These are phyloP conservation scores for Parauchenoglanis punctatus DNA, from an alignment of 2,797 vertebrate species.

Conservation along the genomic window DNA sequence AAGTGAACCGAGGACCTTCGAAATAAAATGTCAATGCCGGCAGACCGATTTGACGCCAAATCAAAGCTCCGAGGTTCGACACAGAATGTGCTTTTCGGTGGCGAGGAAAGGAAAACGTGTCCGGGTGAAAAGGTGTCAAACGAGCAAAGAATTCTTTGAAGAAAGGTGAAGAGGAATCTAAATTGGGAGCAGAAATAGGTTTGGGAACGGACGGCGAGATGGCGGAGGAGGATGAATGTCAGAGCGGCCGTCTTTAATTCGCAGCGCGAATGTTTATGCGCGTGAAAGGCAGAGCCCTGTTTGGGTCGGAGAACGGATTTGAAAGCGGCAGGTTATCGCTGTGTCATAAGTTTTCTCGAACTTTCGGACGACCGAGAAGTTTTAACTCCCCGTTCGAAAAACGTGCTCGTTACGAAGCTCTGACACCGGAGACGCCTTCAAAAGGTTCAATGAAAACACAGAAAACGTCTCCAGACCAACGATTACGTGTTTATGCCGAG, in stretches of 20 bases:
- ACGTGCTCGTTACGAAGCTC: background rate
- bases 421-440: background rate
- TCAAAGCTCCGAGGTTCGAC: conserved; percentile 68
- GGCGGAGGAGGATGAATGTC: conserved; percentile 59
- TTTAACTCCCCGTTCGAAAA: background rate
- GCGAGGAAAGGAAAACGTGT: conserved; percentile 59
- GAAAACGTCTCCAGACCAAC: background rate
- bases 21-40: conserved; percentile 79
- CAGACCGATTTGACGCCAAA: conserved; percentile 77
- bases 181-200: conserved; percentile 72
- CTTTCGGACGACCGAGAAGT: conserved; percentile 11
- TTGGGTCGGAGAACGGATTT: conserved; percentile 12
- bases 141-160: conserved; percentile 66
- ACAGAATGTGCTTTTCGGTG: conserved; percentile 64
- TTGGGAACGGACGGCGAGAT: conserved; percentile 67
- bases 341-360: conserved; percentile 9
- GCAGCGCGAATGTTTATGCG: conserved; percentile 17
- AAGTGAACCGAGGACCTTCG: conserved; percentile 82
- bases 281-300: conserved; percentile 9
- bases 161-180: conserved; percentile 64
- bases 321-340: conserved; percentile 12
- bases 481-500: background rate
- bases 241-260: conserved; percentile 44
- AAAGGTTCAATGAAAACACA: background rate
- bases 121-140: conserved; percentile 69